Conservation (phyloP, 2,888 invertebrate species). For the Galerucella nymphaeae region DNA sequence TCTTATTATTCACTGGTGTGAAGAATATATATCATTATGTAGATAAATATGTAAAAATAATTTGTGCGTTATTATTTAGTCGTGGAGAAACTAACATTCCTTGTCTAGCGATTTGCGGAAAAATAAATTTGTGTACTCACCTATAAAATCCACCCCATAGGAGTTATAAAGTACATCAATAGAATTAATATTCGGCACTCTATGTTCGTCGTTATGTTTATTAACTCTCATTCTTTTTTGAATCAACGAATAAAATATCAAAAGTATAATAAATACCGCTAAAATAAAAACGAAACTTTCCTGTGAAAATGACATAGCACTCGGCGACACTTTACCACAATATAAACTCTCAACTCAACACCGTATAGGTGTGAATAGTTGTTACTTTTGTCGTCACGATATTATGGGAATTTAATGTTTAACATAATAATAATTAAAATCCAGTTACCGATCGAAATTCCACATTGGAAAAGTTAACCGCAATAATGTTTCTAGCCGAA, state of each 20-base stretch:
- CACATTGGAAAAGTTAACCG: not conserved
- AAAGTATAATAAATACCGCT: conserved; percentile 45
- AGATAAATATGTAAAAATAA: too few relatives aligned
- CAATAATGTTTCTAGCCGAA: not conserved
- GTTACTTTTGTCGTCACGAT: not conserved
- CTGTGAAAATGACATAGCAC: conserved; percentile 42
- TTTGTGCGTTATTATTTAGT: too few relatives aligned
- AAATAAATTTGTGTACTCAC: too few relatives aligned
- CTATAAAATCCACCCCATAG: conserved; percentile 29
- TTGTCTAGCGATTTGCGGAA: too few relatives aligned
- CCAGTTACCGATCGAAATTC: not conserved
- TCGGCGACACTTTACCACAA: not conserved
- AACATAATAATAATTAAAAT: not conserved
- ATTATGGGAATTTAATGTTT: not conserved
- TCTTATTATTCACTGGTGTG: too few relatives aligned
- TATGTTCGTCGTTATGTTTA: conserved; percentile 32
- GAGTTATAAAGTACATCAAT: conserved; percentile 26
- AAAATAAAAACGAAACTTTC: conserved; percentile 47
- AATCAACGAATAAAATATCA: conserved; percentile 49
- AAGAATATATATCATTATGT: too few relatives aligned
- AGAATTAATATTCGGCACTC: conserved; percentile 7
- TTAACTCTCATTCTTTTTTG: conserved; percentile 45
- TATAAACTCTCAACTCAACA: not conserved
- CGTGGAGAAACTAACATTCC: too few relatives aligned
- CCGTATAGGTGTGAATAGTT: not conserved